Evolutionary conservation across 2,797 vertebrate genomes (phyloP).

Genomic region (Myripristis jacobus): DNA sequence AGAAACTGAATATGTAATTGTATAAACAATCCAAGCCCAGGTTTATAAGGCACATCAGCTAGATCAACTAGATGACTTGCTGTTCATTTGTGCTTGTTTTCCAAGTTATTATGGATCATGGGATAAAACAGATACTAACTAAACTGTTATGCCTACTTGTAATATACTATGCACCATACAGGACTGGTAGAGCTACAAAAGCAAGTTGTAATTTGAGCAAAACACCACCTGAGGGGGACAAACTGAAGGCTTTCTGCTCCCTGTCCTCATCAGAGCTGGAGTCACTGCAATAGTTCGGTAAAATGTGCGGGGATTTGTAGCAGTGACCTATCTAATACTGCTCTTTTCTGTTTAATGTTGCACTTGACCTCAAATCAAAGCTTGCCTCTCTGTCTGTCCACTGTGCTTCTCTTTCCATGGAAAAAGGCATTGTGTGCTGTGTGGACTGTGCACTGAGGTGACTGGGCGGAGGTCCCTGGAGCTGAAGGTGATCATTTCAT

Average conservation of each 20-base stretch:
- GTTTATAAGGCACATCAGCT: constrained; percentile 25
- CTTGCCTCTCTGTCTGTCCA: constrained; percentile 55
- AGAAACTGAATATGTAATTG: constrained; percentile 18
- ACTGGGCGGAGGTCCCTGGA: constrained; percentile 13
- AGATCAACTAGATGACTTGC: constrained; percentile 9
- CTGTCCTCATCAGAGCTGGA: constrained; percentile 13
- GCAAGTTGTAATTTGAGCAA: constrained; percentile 42
- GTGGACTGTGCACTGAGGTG: constrained; percentile 50
- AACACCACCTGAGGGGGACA: constrained; percentile 64
- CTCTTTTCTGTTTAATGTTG: constrained; percentile 37
- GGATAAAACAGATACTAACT: constrained; percentile 3
- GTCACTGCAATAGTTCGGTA: constrained; percentile 6
- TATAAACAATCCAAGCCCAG: constrained; percentile 16
- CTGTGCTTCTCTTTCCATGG: constrained; percentile 32
- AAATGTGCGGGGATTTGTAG: constrained; percentile 10
- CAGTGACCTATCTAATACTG: constrained; percentile 21
- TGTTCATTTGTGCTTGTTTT: constrained; percentile 24
- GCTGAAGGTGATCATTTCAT: constrained; percentile 32
- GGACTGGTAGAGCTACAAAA: constrained; percentile 28
- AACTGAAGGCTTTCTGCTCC: constrained; percentile 35
- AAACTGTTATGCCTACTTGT: background rate
- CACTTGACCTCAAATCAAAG: constrained; percentile 34
- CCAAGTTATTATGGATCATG: constrained; percentile 1
- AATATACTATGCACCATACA: background rate
- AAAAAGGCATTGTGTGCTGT: constrained; percentile 53